Percentiles rank a stretch among this genome's conserved stretches.
Evolutionary conservation across 2,888 invertebrate species (phyloP).

Genomic region (Creontiades dilutus): DNA sequence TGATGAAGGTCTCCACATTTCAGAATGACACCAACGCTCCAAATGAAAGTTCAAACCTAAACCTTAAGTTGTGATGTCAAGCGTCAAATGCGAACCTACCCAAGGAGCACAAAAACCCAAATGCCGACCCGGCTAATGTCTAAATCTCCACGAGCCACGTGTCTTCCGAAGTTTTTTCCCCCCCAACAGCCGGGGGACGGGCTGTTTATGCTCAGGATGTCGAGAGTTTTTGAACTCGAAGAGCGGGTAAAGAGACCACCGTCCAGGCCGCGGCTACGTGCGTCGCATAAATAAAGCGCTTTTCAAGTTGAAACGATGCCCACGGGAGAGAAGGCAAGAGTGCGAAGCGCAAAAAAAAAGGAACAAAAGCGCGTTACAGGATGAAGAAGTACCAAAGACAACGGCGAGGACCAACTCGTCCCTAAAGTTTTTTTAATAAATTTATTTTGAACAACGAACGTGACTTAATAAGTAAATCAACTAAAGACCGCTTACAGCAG

Average conservation of each 20-base stretch:
- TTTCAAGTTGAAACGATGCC: no score
- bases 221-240: constrained; percentile 18
- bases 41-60: background rate
- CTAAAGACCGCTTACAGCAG: no score
- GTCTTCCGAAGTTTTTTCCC: background rate
- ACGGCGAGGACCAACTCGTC: no score
- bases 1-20: background rate
- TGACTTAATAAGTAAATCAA: no score
- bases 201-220: constrained; percentile 33
- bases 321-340: no score
- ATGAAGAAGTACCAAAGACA: no score
- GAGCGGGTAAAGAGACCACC: constrained; percentile 25
- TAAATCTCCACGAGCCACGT: constrained; percentile 30
- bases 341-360: no score
- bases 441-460: no score
- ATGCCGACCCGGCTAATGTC: constrained; percentile 21
- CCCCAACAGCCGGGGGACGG: background rate
- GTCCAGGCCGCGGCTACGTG: constrained; percentile 36
- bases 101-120: background rate
- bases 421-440: no score
- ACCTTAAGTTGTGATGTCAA: background rate
- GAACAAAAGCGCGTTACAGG: no score
- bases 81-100: background rate
- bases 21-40: background rate
- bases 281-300: constrained; percentile 1